These are phyloP conservation scores for Mastacembelus armatus DNA, from an alignment of 2,797 vertebrate genomes.

Conservation along the genomic window DNA sequence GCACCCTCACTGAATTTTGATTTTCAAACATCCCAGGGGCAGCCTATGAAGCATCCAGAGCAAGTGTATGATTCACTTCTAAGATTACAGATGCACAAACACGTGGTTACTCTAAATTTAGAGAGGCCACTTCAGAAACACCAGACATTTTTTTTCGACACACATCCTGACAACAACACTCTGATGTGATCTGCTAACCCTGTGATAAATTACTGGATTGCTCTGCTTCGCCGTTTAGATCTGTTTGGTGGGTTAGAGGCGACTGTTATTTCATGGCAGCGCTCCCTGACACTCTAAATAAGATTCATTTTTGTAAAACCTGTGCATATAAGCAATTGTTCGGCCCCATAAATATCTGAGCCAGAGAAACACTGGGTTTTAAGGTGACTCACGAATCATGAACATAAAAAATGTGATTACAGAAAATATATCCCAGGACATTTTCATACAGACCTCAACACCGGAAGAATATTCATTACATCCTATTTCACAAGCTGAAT, in stretches of 20 bases:
- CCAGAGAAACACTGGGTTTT: conserved; percentile 10
- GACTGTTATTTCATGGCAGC: conserved; percentile 24
- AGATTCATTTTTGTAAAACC: conserved; percentile 22
- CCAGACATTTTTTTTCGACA: conserved; percentile 16
- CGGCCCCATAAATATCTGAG: conserved; percentile 4
- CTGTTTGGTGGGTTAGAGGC: conserved; percentile 41
- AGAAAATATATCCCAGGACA: conserved; percentile 49
- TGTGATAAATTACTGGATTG: conserved; percentile 47
- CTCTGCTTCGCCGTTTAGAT: conserved; percentile 26
- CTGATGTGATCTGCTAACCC: conserved; percentile 42
- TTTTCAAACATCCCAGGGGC: conserved; percentile 30
- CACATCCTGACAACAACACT: neutral
- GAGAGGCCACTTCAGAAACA: conserved; percentile 17
- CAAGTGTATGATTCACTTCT: conserved; percentile 36
- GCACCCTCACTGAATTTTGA: conserved; percentile 2
- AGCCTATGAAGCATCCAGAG: conserved; percentile 20
- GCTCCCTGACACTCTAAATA: neutral
- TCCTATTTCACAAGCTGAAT: conserved; percentile 16
- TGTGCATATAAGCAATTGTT: conserved; percentile 23
- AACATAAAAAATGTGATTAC: conserved; percentile 38
- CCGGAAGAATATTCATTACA: conserved; percentile 39
- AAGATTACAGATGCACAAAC: conserved; percentile 41
- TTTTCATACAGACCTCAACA: conserved; percentile 15
- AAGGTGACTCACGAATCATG: conserved; percentile 19
- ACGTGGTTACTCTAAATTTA: conserved; percentile 31